Evolutionary conservation across 2,888 invertebrate species (phyloP), one percentile per base, ranked within the genome.

Genomic region (Platypus cylindrus): DNA sequence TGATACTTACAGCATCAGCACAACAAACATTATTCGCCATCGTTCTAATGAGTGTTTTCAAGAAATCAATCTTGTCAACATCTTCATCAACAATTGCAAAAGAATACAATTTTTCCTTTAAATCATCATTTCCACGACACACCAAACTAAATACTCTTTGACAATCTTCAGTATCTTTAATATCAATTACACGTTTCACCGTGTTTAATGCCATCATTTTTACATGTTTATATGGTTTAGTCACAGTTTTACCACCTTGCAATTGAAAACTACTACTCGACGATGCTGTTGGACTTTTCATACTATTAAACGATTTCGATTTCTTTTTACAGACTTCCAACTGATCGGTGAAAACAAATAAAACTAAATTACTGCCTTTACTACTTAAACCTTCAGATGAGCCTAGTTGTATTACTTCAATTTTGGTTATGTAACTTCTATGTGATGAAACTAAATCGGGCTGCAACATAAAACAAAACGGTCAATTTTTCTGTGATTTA

Each of bases 341-440:
- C 40, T 85, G 83, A 65, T 97, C 95, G 23, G 89, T 86, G 64
- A 97, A 97, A 17, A 97, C 68, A 61, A 93, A 93, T 45, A 97
- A 65, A 46, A 89, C 78, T 42, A 97, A 70, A 46, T 78, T 78
- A 60, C 54, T 58, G 32, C 93, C 93, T 47, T 87, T 76, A 11
- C 86, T 84, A 43, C 85, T 83, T 30, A 91, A 64, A 34, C 78
- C 78, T 52, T 90, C 82, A 1, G 58, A 57, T 2, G 57, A 55
- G 42, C 81, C 77, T 18, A 93, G 65, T 61, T 93, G 90, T 41
- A 83, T 78, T 33, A 90, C 89, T 58, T 93, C 91, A 52, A 86
- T 81, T 52, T 82, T 81, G 17, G 79, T 75, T 38, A 93, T 76
- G 59, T 93, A 91, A 50, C 75, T 80, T 34, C 94, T 75, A 63